Conservation (phyloP, 2,888 invertebrate species). For the Tinea trinotella region DNA sequence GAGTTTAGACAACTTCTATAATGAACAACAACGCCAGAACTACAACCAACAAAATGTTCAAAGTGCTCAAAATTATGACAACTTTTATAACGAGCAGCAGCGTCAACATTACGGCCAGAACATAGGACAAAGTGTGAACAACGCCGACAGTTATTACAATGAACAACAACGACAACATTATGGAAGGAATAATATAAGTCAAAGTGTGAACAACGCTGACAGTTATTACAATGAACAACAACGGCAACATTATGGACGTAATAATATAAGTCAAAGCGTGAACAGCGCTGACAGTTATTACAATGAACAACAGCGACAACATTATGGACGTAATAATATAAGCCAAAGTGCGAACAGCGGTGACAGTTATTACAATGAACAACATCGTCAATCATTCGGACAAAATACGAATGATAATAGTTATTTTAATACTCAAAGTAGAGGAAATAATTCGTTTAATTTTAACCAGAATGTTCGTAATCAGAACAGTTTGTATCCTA, state of each 20-base stretch:
- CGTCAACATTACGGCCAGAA: background rate
- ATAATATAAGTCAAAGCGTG: background rate
- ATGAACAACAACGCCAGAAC: constrained; percentile 4
- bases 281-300: background rate
- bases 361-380: background rate
- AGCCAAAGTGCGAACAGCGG: background rate
- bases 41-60: constrained; percentile 1
- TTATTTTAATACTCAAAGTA: background rate
- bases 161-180: background rate
- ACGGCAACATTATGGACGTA: background rate
- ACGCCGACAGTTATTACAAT: background rate
- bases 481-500: background rate
- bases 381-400: background rate
- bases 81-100: background rate
- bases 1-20: constrained; percentile 3
- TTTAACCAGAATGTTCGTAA: constrained; percentile 1
- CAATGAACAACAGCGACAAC: constrained; percentile 1
- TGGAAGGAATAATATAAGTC: background rate
- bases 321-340: background rate
- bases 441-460: background rate
- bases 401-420: background rate
- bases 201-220: background rate
- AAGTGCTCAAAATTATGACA: background rate
- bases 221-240: constrained; percentile 1
- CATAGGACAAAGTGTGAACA: background rate